phyloP scores from a whole-genome alignment of 2,113 vertebrate genomes.

The Todiramphus saurophagus region DNA sequence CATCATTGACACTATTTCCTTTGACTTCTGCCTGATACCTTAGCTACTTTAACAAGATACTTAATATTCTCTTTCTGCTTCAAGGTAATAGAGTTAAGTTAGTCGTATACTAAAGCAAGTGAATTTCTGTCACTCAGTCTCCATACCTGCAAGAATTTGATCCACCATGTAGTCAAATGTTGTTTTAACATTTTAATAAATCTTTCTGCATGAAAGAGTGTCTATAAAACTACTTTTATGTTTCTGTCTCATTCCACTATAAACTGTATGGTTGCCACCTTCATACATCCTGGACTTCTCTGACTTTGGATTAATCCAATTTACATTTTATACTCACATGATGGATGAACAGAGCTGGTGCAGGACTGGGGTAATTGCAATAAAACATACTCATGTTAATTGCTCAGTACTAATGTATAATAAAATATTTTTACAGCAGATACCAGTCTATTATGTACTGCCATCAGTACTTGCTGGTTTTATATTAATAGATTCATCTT shows the following conservation, averaged over 20 bases:
- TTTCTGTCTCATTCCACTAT: not conserved
- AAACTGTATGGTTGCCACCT: not conserved
- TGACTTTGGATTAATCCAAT: not conserved
- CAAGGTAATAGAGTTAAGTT: not conserved
- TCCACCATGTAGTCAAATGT: not conserved
- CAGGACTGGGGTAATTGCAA: not conserved
- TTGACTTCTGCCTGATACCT: not conserved
- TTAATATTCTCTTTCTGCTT: not conserved
- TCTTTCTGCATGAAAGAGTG: not conserved
- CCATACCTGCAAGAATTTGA: not conserved
- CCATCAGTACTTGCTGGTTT: not conserved
- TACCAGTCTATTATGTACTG: not conserved
- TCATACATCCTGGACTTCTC: not conserved
- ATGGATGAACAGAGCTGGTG: not conserved
- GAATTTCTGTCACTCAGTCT: not conserved
- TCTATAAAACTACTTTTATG: not conserved
- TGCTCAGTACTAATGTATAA: not conserved
- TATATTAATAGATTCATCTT: slow-evolving; percentile 13
- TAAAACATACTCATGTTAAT: not conserved
- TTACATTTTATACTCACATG: not conserved
- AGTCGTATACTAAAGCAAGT: not conserved
- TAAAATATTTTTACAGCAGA: slow-evolving; percentile 10
- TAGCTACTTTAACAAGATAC: not conserved
- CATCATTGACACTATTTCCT: not conserved
- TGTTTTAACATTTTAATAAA: not conserved